Base-by-base conservation (phyloP, 2,113 vertebrate genomes). In the Cyphomyrus plagiostoma region DNA sequence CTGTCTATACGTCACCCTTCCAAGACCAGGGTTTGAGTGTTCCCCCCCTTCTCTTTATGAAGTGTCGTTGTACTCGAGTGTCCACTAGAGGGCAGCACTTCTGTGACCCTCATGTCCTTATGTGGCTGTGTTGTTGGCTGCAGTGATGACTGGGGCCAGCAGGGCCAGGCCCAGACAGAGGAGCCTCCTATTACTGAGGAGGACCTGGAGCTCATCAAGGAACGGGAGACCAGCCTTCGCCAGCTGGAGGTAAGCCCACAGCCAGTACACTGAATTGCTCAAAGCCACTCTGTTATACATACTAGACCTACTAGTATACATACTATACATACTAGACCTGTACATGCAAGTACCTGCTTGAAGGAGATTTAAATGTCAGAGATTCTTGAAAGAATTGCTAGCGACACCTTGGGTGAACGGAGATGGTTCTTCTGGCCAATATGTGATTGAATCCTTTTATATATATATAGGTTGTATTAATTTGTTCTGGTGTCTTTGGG, bases 171-270 rank as follows among this genome's bases (percentile, higher is more conserved):
- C 92, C 97, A 97, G 90, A 94, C 95, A 77, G 96, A 98, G n/a
- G 97, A 97, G 58, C 91, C 94, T 45, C 94, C 95, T 91, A 95
- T 98, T 94, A 98, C 97, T 0, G 97, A 98, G 89, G 96, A 97
- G 89, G 97, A 98, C 90, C 94, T 98, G 92, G 96, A 97, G 89
- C 94, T 96, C 89, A 97, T 98, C 92, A 97, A 97, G 92, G 97
- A 98, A 91, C 95, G 97, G 90, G 97, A 98, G 93, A 97, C 96
- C 0, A 97, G 97, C 45, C 97, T 98, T 93, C 95, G 94, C 89
- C 97, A 98, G 93, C 94, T 98, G 90, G 97, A 98, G 97, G 97
- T 98, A 86, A 62, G n/a, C 4, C 56, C 10, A 77, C 87, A 1
- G 56, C 35, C 10, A 3, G 30, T 1, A 19, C 21, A 17, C 39